Evolutionary conservation across 37 sponge, comb jelly and placozoan species (phyloP).

Genomic region (Amphimedon queenslandica): DNA sequence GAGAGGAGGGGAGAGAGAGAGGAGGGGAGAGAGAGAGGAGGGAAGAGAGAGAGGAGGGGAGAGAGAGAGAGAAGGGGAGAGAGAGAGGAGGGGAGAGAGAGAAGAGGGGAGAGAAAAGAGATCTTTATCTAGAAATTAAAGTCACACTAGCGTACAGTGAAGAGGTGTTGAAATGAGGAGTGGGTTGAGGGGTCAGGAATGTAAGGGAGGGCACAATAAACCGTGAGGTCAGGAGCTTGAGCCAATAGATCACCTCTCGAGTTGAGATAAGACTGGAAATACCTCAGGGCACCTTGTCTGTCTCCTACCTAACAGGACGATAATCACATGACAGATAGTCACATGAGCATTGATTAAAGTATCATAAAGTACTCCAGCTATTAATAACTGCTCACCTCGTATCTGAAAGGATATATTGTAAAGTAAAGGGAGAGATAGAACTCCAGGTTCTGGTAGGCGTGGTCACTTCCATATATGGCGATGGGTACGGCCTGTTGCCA

Average conservation of each 20-base stretch:
- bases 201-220: conserved; percentile 80
- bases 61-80: background rate
- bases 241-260: conserved; percentile 42
- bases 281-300: conserved; percentile 14
- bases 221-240: conserved; percentile 52
- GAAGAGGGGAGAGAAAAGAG: background rate
- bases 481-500: conserved; percentile 47
- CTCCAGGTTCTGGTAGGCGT: conserved; percentile 42
- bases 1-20: background rate
- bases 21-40: conserved; percentile 4
- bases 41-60: background rate
- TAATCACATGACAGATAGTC: too few relatives aligned
- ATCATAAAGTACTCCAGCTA: background rate
- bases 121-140: background rate
- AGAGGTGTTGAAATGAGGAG: conserved; percentile 68
- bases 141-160: conserved; percentile 36
- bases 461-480: background rate
- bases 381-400: conserved; percentile 15
- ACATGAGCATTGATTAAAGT: too few relatives aligned
- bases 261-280: conserved; percentile 68
- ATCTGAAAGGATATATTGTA: conserved; percentile 52
- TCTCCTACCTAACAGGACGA: conserved; percentile 44
- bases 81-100: background rate
- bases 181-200: conserved; percentile 63
- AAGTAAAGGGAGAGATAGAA: conserved; percentile 59